A percentile compares a stretch with the other conserved stretches of the same genome.
Conservation (phyloP, 2,797 vertebrate species). For the Catostomus latipinnis region DNA sequence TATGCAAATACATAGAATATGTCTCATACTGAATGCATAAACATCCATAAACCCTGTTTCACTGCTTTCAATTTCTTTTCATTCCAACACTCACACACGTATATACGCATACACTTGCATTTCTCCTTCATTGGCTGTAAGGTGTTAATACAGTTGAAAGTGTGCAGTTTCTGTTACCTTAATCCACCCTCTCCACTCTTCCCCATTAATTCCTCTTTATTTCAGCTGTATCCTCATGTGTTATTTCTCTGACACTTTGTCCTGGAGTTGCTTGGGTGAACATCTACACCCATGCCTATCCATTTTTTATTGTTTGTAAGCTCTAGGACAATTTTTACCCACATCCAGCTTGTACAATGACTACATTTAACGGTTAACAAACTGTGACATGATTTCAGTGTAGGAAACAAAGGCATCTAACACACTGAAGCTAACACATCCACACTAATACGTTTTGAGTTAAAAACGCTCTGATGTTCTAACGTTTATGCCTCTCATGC, state of each 20-base stretch:
- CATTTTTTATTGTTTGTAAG: background rate
- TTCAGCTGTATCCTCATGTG: background rate
- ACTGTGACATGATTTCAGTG: background rate
- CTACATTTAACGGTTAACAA: background rate
- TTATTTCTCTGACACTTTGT: background rate
- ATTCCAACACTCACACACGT: slow-evolving; percentile 27
- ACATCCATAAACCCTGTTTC: background rate
- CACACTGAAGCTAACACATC: no score
- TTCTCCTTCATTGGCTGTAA: slow-evolving; percentile 55
- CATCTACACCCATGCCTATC: background rate
- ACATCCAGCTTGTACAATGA: background rate
- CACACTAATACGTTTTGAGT: no score
- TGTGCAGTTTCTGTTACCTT: slow-evolving; percentile 58
- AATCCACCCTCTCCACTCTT: slow-evolving; percentile 37
- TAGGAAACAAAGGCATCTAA: background rate
- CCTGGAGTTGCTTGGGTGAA: background rate
- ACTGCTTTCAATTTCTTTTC: slow-evolving; percentile 1
- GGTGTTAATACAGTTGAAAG: slow-evolving; percentile 54
- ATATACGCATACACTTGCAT: slow-evolving; percentile 44
- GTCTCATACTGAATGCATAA: background rate
- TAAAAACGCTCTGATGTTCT: no score
- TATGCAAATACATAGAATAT: background rate
- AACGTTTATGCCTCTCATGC: no score
- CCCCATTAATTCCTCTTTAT: background rate
- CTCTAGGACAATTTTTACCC: background rate